A percentile compares a stretch with the other conserved stretches of the same genome.
Evolutionary conservation across 2,797 vertebrate species (phyloP).

Genomic region (Allenopithecus nigroviridis): DNA sequence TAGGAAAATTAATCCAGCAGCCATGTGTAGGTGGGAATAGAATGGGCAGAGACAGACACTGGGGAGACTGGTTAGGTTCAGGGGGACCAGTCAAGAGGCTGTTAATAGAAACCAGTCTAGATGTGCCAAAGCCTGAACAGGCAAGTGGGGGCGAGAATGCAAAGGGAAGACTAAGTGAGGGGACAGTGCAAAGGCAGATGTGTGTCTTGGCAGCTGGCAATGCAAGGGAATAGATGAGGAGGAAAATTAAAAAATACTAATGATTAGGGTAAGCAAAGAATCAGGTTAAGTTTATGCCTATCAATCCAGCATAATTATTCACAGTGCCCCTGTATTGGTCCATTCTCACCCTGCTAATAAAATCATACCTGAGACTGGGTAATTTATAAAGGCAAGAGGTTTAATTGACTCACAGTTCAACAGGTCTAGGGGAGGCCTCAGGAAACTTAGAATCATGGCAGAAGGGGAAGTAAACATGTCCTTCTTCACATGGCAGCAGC

Average conservation of each 20-base stretch:
- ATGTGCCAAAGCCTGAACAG: neutral
- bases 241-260: neutral
- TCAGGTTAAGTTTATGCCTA: neutral
- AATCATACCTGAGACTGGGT: neutral
- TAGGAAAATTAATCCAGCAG: neutral
- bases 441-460: neutral
- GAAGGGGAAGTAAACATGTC: neutral
- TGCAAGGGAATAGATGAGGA: neutral
- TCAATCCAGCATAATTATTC: neutral
- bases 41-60: neutral
- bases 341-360: neutral
- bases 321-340: neutral
- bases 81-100: neutral
- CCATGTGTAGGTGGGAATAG: neutral
- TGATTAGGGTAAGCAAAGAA: neutral
- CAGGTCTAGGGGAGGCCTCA: neutral
- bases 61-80: neutral
- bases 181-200: neutral
- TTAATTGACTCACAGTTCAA: neutral
- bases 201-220: neutral
- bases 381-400: neutral
- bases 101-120: neutral
- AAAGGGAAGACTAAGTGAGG: neutral
- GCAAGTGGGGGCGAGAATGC: neutral
- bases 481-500: neutral